Conservation (phyloP, 1,140 invertebrate species). For the Drosophila melanogaster region Release_6_plus_ISO1_MT NT_033777.3:6747001-6747500, state of each 20-base stretch:
- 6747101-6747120: slow-evolving; percentile 72
- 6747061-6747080: background rate
- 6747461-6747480: slow-evolving; percentile 87
- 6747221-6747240: slow-evolving; percentile 82
- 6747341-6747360: background rate
- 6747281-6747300: slow-evolving; percentile 70
- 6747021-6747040: background rate
- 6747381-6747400: slow-evolving; percentile 91
- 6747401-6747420: slow-evolving; percentile 89
- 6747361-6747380: slow-evolving; percentile 85
- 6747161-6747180: slow-evolving; percentile 76
- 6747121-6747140: slow-evolving; percentile 79
- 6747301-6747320: slow-evolving; percentile 11
- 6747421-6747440: slow-evolving; percentile 91
- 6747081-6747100: slow-evolving; percentile 22
- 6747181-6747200: slow-evolving; percentile 70
- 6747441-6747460: slow-evolving; percentile 89
- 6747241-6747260: slow-evolving; percentile 82
- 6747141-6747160: slow-evolving; percentile 84
- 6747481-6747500: slow-evolving; percentile 80
- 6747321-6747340: background rate
- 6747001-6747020: no score
- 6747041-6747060: background rate
- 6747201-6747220: slow-evolving; percentile 81
- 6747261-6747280: slow-evolving; percentile 83